These are phyloP conservation scores for Andrena chrysosceles DNA, from an alignment of 2,888 invertebrate genomes.

Conservation along the genomic window DNA sequence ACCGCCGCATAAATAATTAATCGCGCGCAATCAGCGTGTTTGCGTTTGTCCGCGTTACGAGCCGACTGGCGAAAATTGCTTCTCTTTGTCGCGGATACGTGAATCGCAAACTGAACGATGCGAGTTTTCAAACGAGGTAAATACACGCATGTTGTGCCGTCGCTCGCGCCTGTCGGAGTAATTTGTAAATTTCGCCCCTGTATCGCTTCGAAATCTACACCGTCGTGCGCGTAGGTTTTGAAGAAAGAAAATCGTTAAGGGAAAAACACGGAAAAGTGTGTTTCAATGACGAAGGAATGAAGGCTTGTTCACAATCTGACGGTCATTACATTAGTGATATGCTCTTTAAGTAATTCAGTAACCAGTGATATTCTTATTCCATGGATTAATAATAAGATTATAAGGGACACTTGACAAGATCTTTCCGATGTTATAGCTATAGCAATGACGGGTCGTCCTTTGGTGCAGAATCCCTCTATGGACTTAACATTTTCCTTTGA, in stretches of 20 bases:
- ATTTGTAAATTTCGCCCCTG: not conserved
- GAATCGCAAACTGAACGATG: slow-evolving; percentile 41
- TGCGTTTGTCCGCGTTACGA: slow-evolving; percentile 41
- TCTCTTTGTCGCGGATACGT: slow-evolving; percentile 59
- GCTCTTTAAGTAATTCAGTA: too few relatives aligned
- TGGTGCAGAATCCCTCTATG: not conserved
- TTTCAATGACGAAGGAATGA: too few relatives aligned
- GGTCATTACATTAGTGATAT: too few relatives aligned
- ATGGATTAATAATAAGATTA: too few relatives aligned
- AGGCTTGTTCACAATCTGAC: too few relatives aligned
- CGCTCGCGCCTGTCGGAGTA: not conserved
- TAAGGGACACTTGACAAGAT: not conserved
- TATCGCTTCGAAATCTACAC: too few relatives aligned
- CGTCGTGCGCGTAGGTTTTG: too few relatives aligned
- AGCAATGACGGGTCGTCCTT: not conserved
- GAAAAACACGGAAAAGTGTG: too few relatives aligned
- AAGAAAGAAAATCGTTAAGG: too few relatives aligned
- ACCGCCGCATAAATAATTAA: slow-evolving; percentile 65
- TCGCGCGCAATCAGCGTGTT: slow-evolving; percentile 61
- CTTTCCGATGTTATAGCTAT: too few relatives aligned
- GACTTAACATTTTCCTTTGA: slow-evolving; percentile 4
- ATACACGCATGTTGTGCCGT: slow-evolving; percentile 6
- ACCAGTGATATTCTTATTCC: too few relatives aligned
- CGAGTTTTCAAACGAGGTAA: slow-evolving; percentile 41
- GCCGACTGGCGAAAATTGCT: slow-evolving; percentile 54